These are phyloP conservation scores for Megalurothrips usitatus DNA, from an alignment of 2,888 invertebrate genomes.

Conservation along the genomic window DNA sequence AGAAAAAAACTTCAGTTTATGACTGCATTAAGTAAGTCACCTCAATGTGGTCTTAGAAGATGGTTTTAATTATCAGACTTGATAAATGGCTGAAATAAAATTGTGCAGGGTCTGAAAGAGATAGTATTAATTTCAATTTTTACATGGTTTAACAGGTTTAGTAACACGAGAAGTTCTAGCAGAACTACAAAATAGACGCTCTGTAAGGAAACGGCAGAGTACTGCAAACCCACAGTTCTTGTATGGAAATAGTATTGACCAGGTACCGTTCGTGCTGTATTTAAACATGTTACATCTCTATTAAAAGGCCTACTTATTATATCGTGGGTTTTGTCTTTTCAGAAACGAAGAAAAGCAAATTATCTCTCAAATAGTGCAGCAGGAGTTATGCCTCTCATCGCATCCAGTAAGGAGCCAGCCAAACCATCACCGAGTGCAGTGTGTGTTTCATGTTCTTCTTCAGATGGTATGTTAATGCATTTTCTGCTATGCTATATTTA, in stretches of 20 bases:
- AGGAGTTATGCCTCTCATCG: not conserved
- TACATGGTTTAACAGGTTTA: slow-evolving; percentile 41
- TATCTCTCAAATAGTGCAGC: not conserved
- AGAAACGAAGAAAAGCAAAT: not conserved
- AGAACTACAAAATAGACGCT: slow-evolving; percentile 52
- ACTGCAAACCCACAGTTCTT: slow-evolving; percentile 55
- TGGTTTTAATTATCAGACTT: not conserved
- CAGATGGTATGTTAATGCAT: not conserved
- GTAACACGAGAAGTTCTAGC: slow-evolving; percentile 49
- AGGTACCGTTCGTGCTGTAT: not conserved
- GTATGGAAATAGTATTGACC: slow-evolving; percentile 45
- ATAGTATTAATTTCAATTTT: too few species aligned
- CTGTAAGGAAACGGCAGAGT: slow-evolving; percentile 53
- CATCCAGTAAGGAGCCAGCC: not conserved
- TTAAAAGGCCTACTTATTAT: not conserved
- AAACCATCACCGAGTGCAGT: too few species aligned
- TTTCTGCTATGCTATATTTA: not conserved
- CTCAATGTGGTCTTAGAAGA: not conserved
- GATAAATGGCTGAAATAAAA: not conserved
- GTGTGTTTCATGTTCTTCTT: not conserved
- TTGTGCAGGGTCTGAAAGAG: not conserved
- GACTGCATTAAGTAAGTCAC: slow-evolving; percentile 26
- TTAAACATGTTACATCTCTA: not conserved
- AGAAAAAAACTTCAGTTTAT: not conserved
- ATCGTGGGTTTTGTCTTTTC: not conserved